Evolutionary conservation across 2,888 invertebrate species (phyloP).

Genomic region (Polietes domitor): DNA sequence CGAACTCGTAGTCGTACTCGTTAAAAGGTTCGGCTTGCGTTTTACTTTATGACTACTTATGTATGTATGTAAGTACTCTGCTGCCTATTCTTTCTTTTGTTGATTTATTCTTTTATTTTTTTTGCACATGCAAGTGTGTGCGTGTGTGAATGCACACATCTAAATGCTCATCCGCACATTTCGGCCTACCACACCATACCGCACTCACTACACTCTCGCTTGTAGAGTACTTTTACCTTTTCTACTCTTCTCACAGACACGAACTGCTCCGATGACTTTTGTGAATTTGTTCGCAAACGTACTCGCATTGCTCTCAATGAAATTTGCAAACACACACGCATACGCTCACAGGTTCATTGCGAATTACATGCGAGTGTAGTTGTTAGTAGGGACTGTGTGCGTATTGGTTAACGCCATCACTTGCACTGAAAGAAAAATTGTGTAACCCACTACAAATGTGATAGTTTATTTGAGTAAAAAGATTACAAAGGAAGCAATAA

Average conservation of each 20-base stretch:
- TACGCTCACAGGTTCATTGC: not conserved
- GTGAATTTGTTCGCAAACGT: not conserved
- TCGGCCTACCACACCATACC: too few species aligned
- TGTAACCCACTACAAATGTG: too few species aligned
- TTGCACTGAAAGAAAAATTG: slow-evolving; percentile 44
- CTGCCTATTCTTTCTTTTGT: not conserved
- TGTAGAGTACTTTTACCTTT: not conserved
- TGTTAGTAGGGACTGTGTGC: not conserved
- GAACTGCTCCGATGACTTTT: not conserved
- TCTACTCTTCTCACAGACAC: not conserved
- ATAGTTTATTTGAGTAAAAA: too few species aligned
- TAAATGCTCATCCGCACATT: too few species aligned
- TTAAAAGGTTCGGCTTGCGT: not conserved
- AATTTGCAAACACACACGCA: slow-evolving; percentile 13
- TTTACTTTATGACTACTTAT: not conserved
- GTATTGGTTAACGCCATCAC: slow-evolving; percentile 59
- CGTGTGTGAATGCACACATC: too few species aligned
- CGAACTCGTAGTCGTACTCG: not conserved
- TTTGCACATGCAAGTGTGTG: not conserved
- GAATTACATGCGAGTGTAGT: too few species aligned
- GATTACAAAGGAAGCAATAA: too few species aligned
- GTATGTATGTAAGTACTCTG: too few species aligned
- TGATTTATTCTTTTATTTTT: not conserved
- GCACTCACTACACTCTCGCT: not conserved
- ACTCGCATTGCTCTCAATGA: slow-evolving; percentile 38